These are phyloP conservation scores for Criorhina ranunculi DNA, from an alignment of 2,888 invertebrate species.

Conservation along the genomic window DNA sequence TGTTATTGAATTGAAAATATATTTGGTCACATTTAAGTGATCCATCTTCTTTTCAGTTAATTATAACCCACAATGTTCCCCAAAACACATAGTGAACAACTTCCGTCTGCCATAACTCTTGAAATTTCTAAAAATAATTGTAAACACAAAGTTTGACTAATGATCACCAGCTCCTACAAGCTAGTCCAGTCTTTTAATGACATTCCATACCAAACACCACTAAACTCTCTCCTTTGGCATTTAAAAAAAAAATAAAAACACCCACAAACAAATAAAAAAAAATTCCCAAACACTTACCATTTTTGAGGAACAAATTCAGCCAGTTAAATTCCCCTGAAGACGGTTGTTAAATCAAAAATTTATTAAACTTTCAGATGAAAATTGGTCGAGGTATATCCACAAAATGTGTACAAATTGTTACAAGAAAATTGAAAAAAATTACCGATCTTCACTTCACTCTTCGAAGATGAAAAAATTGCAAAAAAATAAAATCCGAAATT, in stretches of 20 bases:
- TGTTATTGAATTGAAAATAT: too few relatives aligned
- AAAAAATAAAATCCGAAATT: constrained; percentile 30
- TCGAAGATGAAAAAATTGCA: constrained; percentile 3
- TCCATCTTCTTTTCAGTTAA: too few relatives aligned
- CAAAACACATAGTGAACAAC: too few relatives aligned
- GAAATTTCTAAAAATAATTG: too few relatives aligned
- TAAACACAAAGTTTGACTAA: too few relatives aligned
- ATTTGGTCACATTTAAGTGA: too few relatives aligned
- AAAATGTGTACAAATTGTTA: constrained; percentile 27
- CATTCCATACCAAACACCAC: not conserved
- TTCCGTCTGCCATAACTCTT: too few relatives aligned
- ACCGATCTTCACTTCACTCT: constrained; percentile 28
- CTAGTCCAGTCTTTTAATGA: not conserved
- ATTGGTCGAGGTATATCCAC: constrained; percentile 60
- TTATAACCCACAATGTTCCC: too few relatives aligned
- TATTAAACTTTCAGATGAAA: constrained; percentile 20
- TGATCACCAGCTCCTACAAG: not conserved
- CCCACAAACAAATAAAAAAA: not conserved
- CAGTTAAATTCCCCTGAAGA: constrained; percentile 35
- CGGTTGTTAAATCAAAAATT: constrained; percentile 23
- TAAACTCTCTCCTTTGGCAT: constrained; percentile 28
- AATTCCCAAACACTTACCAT: constrained; percentile 43
- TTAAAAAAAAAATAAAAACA: constrained; percentile 1
- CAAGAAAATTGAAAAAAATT: not conserved
- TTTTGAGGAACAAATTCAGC: constrained; percentile 35